phyloP scores from a whole-genome alignment of 2,888 invertebrate species.

The Drosophila quinaria region DNA sequence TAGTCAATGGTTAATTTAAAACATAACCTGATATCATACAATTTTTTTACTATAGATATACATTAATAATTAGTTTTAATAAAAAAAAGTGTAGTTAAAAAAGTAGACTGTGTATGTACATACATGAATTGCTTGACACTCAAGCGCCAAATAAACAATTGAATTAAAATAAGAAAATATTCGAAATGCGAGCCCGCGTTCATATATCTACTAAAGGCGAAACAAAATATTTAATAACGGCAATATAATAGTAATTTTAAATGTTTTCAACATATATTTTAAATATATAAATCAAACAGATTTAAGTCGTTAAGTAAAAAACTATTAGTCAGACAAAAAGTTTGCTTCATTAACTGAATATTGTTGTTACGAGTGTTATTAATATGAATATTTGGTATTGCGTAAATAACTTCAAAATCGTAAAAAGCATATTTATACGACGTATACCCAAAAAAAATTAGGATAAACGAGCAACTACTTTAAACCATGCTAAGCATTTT shows the following conservation, averaged over 20 bases:
- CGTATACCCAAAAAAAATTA: neutral
- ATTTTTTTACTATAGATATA: neutral
- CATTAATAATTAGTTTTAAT: neutral
- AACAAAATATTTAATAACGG: neutral
- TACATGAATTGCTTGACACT: neutral
- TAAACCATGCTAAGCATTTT: neutral
- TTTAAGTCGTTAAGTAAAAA: neutral
- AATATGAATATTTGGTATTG: neutral
- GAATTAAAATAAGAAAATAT: neutral
- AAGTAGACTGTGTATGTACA: neutral
- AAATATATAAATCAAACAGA: neutral
- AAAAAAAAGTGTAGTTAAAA: neutral
- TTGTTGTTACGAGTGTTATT: neutral
- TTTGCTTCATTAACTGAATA: neutral
- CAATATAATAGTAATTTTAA: neutral
- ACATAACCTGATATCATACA: neutral
- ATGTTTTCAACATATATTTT: neutral
- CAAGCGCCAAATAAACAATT: neutral
- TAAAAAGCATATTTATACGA: neutral
- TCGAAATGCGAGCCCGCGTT: neutral
- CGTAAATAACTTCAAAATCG: neutral
- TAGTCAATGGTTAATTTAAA: neutral
- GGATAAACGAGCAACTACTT: neutral
- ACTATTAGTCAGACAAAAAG: neutral
- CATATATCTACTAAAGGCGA: neutral